A percentile compares a stretch with the other conserved stretches of the same genome.
phyloP scores from a whole-genome alignment of 2,888 invertebrate species.

The Electrophaes corylata region DNA sequence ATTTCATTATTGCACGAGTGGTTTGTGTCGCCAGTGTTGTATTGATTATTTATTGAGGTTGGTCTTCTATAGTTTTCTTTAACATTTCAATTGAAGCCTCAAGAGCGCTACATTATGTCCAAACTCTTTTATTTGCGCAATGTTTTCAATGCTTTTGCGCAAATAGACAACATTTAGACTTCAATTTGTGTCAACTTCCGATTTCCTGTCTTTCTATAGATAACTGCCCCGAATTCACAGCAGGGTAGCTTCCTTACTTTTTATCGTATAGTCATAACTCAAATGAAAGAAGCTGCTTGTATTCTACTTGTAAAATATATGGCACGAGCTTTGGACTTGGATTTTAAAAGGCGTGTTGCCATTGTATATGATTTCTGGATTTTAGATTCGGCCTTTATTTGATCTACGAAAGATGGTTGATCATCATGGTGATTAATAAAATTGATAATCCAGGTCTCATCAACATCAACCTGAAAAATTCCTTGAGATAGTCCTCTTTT shows the following conservation, averaged over 20 bases:
- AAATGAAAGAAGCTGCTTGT: not conserved
- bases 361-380: not conserved
- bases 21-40: slow-evolving; percentile 60
- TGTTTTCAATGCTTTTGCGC: slow-evolving; percentile 31
- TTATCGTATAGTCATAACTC: slow-evolving; percentile 1
- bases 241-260: slow-evolving; percentile 16
- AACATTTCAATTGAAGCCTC: slow-evolving; percentile 16
- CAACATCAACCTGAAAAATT: too few relatives aligned
- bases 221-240: slow-evolving; percentile 21
- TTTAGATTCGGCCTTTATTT: too few relatives aligned
- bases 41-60: slow-evolving; percentile 51
- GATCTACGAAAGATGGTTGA: too few relatives aligned
- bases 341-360: not conserved
- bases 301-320: not conserved
- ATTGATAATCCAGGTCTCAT: too few relatives aligned
- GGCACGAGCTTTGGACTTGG: not conserved
- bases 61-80: slow-evolving; percentile 31
- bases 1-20: slow-evolving; percentile 54
- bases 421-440: too few relatives aligned
- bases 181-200: slow-evolving; percentile 23
- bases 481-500: too few relatives aligned
- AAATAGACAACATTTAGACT: slow-evolving; percentile 28
- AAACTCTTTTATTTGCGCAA: slow-evolving; percentile 24
- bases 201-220: slow-evolving; percentile 17
- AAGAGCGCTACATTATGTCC: slow-evolving; percentile 7